Conservation (phyloP, 2,888 invertebrate genomes). For the Platycnemis pennipes region DNA sequence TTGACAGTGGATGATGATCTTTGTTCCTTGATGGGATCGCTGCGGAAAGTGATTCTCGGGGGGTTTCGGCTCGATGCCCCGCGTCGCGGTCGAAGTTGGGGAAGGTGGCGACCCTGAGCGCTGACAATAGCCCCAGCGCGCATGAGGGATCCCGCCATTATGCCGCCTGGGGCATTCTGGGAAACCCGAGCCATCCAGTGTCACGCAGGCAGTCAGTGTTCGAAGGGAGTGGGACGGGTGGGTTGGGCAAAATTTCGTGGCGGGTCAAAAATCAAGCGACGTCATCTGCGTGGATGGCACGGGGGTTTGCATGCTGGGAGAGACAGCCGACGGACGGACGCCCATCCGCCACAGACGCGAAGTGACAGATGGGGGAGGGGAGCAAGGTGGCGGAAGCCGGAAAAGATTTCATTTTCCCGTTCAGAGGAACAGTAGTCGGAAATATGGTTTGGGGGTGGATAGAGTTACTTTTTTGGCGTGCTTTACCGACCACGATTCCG, state of each 20-base stretch:
- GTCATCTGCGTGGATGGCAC: not conserved
- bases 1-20: not conserved
- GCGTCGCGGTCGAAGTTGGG: not conserved
- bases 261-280: constrained; percentile 1
- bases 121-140: not conserved
- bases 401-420: not conserved
- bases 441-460: not conserved
- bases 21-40: not conserved
- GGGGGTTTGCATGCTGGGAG: not conserved
- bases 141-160: not conserved
- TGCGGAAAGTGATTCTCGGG: not conserved
- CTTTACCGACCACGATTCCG: not conserved
- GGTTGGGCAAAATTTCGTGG: not conserved
- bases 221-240: not conserved
- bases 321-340: not conserved
- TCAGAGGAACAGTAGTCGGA: not conserved
- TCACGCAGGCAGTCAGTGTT: not conserved
- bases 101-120: not conserved
- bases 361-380: not conserved
- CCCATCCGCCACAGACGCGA: not conserved
- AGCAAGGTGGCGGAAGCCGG: not conserved
- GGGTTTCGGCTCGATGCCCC: not conserved
- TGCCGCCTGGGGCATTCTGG: not conserved
- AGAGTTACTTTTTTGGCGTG: not conserved
- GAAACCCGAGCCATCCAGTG: not conserved